These are phyloP conservation scores for Villa cingulata DNA, from an alignment of 2,888 invertebrate species.

Conservation along the genomic window DNA sequence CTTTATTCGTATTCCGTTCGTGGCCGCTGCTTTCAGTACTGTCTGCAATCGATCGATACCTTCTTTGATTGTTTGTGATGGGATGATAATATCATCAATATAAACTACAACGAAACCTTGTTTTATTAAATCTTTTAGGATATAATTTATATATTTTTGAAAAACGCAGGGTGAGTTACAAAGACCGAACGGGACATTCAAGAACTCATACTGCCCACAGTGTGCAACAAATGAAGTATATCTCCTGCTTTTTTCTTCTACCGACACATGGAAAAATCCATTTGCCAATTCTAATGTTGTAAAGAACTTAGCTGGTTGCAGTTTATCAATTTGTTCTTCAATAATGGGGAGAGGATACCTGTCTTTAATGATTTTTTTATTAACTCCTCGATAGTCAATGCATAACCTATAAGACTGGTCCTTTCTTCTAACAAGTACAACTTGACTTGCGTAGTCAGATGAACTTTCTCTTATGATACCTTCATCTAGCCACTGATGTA, in stretches of 20 bases:
- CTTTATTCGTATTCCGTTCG: too few relatives aligned
- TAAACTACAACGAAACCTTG: too few relatives aligned
- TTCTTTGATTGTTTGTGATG: too few relatives aligned
- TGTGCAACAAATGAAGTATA: slow-evolving; percentile 6
- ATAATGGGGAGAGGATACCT: too few relatives aligned
- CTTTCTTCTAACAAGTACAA: slow-evolving; percentile 15
- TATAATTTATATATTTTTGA: slow-evolving; percentile 14
- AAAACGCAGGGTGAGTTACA: slow-evolving; percentile 18
- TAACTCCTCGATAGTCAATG: too few relatives aligned
- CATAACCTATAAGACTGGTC: slow-evolving; percentile 12
- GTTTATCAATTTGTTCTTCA: slow-evolving; percentile 13
- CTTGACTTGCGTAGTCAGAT: slow-evolving; percentile 19
- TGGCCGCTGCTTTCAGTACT: too few relatives aligned
- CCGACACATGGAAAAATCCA: slow-evolving; percentile 25
- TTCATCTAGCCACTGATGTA: slow-evolving; percentile 19
- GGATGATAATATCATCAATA: too few relatives aligned
- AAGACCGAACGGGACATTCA: not conserved
- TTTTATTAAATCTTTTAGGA: too few relatives aligned
- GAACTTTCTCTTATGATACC: slow-evolving; percentile 19
- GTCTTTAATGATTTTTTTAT: slow-evolving; percentile 22
- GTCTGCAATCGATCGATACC: too few relatives aligned
- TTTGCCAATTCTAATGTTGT: slow-evolving; percentile 22
- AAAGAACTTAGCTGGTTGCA: slow-evolving; percentile 18
- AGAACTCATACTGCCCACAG: slow-evolving; percentile 15
- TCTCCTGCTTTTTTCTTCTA: slow-evolving; percentile 16